These are phyloP conservation scores for Smittia aterrima DNA, from an alignment of 2,888 invertebrate species.

Conservation along the genomic window DNA sequence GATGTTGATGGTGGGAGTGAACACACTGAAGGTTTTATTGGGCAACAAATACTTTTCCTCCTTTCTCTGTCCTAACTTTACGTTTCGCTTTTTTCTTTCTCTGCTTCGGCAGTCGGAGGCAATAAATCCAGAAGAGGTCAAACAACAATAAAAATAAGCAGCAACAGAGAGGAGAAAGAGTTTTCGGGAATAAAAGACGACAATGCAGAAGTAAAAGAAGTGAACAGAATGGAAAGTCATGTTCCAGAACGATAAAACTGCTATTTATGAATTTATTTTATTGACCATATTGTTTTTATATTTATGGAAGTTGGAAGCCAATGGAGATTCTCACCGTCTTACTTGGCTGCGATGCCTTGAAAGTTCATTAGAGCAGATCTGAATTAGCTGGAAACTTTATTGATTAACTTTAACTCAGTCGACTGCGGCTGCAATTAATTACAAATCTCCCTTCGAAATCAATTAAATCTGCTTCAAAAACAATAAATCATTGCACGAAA, in stretches of 20 bases:
- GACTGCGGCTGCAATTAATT: not conserved
- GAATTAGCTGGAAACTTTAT: not conserved
- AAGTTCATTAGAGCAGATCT: not conserved
- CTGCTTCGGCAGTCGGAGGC: conserved; percentile 21
- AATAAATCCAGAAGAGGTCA: conserved; percentile 38
- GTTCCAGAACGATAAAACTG: conserved; percentile 40
- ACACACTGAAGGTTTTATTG: conserved; percentile 12
- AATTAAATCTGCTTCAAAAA: not conserved
- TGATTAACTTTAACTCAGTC: not conserved
- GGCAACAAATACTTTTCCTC: conserved; percentile 10
- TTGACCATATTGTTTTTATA: conserved; percentile 35
- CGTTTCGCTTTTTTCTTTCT: not conserved
- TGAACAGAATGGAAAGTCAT: conserved; percentile 20
- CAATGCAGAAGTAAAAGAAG: conserved; percentile 21
- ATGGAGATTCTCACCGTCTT: not conserved
- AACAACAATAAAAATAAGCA: conserved; percentile 38
- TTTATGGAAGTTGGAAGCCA: not conserved
- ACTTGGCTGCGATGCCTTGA: not conserved
- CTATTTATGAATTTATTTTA: conserved; percentile 40
- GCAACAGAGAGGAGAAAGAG: conserved; percentile 8
- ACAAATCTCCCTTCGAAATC: not conserved
- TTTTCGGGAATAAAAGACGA: conserved; percentile 24
- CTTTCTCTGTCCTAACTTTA: not conserved
- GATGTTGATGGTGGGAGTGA: not conserved
- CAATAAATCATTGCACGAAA: not conserved